Conservation (phyloP, 2,888 invertebrate species). For the Agrenia bidenticulata region DNA sequence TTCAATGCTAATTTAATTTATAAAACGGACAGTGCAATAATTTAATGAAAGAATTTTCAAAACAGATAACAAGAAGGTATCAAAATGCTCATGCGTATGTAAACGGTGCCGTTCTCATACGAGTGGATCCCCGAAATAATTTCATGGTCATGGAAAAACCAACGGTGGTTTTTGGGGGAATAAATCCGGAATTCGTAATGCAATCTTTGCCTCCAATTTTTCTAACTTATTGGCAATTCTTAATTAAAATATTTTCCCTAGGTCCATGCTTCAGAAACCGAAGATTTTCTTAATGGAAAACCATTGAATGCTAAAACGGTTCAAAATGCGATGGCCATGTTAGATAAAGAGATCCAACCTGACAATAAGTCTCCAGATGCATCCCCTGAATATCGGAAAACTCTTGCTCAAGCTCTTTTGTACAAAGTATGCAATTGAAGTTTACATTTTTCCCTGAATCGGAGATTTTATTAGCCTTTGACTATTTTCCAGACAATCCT, state of each 20-base stretch:
- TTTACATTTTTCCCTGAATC: not conserved
- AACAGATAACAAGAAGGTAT: constrained; percentile 35
- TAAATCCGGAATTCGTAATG: constrained; percentile 33
- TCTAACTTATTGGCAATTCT: not conserved
- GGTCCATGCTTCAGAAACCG: constrained; percentile 64
- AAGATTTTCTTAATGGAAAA: constrained; percentile 60
- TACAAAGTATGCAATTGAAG: constrained; percentile 63
- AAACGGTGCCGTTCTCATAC: constrained; percentile 16
- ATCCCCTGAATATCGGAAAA: constrained; percentile 67
- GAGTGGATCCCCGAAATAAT: constrained; percentile 5
- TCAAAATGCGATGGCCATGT: constrained; percentile 59
- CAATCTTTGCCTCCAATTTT: not conserved
- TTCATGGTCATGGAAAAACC: constrained; percentile 33
- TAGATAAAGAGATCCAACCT: constrained; percentile 66
- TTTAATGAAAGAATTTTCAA: not conserved
- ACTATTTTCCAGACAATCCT: constrained; percentile 60
- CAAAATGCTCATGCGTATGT: constrained; percentile 41
- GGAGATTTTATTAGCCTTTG: not conserved
- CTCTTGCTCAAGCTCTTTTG: constrained; percentile 72
- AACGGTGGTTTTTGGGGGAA: constrained; percentile 41
- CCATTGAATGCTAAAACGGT: constrained; percentile 58
- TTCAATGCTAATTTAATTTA: not conserved
- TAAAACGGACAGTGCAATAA: too few relatives aligned
- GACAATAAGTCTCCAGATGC: constrained; percentile 67
- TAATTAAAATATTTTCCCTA: too few relatives aligned